These are phyloP conservation scores for Lerema accius DNA, from an alignment of 1,140 invertebrate genomes.

Conservation along the genomic window DNA sequence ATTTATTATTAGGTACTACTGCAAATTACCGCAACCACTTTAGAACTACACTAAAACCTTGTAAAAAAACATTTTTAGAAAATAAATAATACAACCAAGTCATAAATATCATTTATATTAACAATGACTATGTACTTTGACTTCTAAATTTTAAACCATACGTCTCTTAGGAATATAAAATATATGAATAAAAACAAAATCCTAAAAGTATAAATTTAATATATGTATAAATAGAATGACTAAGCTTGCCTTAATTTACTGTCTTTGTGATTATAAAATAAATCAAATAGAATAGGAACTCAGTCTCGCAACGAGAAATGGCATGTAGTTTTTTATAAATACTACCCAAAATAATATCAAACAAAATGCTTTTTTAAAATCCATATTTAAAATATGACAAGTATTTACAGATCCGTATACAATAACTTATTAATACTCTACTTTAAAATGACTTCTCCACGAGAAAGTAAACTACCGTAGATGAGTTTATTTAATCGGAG, in stretches of 20 bases:
- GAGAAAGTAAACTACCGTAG: neutral
- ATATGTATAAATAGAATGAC: constrained; percentile 3
- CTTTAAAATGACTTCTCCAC: neutral
- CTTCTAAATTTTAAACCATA: constrained; percentile 8
- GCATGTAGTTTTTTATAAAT: constrained; percentile 8
- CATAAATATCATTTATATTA: constrained; percentile 26
- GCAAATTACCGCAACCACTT: constrained; percentile 7
- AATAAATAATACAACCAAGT: constrained; percentile 3
- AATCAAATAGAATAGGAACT: constrained; percentile 23
- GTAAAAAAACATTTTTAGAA: too few species aligned
- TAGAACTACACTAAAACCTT: neutral
- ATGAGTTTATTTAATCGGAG: neutral
- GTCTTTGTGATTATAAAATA: constrained; percentile 13
- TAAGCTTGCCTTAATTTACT: constrained; percentile 11
- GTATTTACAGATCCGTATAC: constrained; percentile 11
- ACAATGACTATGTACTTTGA: constrained; percentile 15
- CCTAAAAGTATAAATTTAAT: neutral
- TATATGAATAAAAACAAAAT: neutral
- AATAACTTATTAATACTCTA: neutral
- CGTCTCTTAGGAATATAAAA: neutral
- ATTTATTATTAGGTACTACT: constrained; percentile 22
- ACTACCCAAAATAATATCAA: neutral
- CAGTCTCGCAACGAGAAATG: constrained; percentile 21
- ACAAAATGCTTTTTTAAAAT: neutral
- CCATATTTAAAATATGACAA: neutral